Evolutionary conservation across 2,888 invertebrate species (phyloP).

Genomic region (Reticulitermes lucifugus): DNA sequence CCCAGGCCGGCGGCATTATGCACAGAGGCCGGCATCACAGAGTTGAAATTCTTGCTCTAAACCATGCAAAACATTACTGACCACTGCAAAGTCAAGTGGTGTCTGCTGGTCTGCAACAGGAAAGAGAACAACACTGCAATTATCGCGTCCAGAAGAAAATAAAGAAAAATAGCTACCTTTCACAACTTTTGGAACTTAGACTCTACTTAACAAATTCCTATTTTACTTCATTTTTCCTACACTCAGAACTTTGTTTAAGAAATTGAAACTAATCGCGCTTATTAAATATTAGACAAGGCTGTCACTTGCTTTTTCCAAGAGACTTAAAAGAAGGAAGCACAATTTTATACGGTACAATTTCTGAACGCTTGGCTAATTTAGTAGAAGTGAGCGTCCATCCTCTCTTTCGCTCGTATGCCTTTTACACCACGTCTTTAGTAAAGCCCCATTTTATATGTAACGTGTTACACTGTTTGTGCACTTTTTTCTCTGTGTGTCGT

Average conservation of each 20-base stretch:
- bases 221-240: not conserved
- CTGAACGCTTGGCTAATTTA: constrained; percentile 22
- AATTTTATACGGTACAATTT: constrained; percentile 17
- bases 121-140: too few relatives aligned
- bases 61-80: too few relatives aligned
- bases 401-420: not conserved
- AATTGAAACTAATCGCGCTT: constrained; percentile 11
- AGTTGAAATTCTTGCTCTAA: too few relatives aligned
- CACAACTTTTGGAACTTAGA: too few relatives aligned
- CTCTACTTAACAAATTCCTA: not conserved
- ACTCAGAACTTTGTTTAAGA: not conserved
- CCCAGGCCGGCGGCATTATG: too few relatives aligned
- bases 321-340: not conserved
- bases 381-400: not conserved
- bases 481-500: not conserved
- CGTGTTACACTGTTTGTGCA: not conserved
- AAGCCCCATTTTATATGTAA: not conserved
- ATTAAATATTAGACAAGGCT: constrained; percentile 35
- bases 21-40: too few relatives aligned
- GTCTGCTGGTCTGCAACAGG: too few relatives aligned
- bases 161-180: too few relatives aligned
- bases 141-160: too few relatives aligned
- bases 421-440: not conserved
- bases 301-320: constrained; percentile 19
- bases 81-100: too few relatives aligned